Evolutionary conservation across 2,888 invertebrate species (phyloP), one percentile per base, ranked within the genome.

Genomic region (Drosophila nr. perissopoda): DNA sequence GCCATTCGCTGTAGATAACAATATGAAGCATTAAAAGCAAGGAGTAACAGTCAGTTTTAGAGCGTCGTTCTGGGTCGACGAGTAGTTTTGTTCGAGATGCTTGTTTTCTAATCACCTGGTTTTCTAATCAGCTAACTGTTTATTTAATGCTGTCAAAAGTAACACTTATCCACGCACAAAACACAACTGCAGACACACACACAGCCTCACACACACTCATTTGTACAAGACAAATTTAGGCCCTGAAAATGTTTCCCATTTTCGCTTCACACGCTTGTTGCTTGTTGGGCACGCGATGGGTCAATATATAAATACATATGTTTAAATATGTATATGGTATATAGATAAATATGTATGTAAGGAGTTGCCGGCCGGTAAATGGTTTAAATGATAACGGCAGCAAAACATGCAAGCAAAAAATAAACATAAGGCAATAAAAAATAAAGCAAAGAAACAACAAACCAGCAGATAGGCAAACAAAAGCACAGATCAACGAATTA

Each of bases 281-380:
- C 78, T 45, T 56, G 38, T 81, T 38, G 53, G 49, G 59, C 88
- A 90, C 89, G 83, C 89, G 72, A 85, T 71, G 53, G 45, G 61
- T 57, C 45, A 40, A 40, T 36, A 27, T 31, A 36, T 21, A 53
- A 25, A 27, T 29, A 56, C 21, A 40, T 57, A 29, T 29, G 7
- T 29, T n/a, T 27, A n/a, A 6, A 51, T n/a, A 29, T 51, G 18
- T 29, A 51, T 27, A 10, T 51, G 18, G 21, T 6, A 27, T 27
- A 5, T 51, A 29, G 27, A 51, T 29, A 51, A n/a, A 51, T 56
- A n/a, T 29, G 21, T 40, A 16, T 31, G 16, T 21, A 42, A 29
- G 33, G 38, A 42, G 54, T 76, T 27, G 80, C 87, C 91, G 91
- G 90, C 82, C 90, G 87, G 91, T 78, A 75, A 83, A 81, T 56